Evolutionary conservation across 2,113 vertebrate genomes (phyloP), one percentile per base, ranked within the genome.

Genomic region (Apus apus): DNA sequence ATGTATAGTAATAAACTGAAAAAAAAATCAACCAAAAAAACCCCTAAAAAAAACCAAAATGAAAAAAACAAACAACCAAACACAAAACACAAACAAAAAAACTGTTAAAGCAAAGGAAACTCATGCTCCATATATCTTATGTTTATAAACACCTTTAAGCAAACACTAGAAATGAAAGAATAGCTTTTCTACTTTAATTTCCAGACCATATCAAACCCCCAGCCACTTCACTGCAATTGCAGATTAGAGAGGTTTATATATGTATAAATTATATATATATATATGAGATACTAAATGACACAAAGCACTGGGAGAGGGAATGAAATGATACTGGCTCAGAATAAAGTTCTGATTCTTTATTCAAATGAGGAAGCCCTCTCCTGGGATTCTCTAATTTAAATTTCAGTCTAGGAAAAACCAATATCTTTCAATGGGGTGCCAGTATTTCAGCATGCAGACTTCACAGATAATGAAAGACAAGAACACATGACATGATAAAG

Each of bases 71-170:
- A 27, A 73, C 6, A 68, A 45, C 60, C 19, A 2, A 34, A 82
- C 45, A 65, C 26, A 46, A 36, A 27, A 73, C 6, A 5, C 27
- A 60, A 53, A 60, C 16, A 2, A 34, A 85, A 50, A 65, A 54
- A 5, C 20, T 29, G 40, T 84, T 85, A 76, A 90, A 93, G 15
- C 11, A 62, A 91, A 92, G 43, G 27, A 91, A 91, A 87, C 5
- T 78, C 67, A 43, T 34, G 12, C 16, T 79, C 12, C 26, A 15
- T 79, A 15, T 83, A 84, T 86, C 38, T 89, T 80, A 64, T 89
- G 48, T 82, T 95, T 90, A 79, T 87, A 95, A 91, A 94, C 68
- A 95, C 78, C 92, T 97, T 94, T 88, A 95, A 97, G 92, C 87
- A 96, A 96, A 87, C 76, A 80, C 38, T 72, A 32, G 66, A 96